phyloP scores from a whole-genome alignment of 1,140 invertebrate species.

The Pachyrhynchus sulphureomaculatus region DNA sequence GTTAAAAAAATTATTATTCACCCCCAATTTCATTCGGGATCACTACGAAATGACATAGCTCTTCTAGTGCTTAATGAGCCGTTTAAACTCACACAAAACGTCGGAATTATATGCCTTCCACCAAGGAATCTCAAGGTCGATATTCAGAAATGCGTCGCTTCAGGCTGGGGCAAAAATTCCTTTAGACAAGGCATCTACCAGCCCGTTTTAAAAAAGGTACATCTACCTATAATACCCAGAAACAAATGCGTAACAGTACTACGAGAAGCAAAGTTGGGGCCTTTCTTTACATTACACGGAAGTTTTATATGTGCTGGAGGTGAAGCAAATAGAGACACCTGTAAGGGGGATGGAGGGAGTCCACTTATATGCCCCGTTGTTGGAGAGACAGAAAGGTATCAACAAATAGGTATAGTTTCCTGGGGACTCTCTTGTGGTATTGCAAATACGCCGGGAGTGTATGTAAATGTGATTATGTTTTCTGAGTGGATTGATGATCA shows the following conservation, averaged over 20 bases:
- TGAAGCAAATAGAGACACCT: constrained; percentile 66
- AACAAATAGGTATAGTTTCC: constrained; percentile 68
- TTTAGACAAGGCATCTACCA: constrained; percentile 46
- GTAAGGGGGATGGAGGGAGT: constrained; percentile 63
- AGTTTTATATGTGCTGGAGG: constrained; percentile 76
- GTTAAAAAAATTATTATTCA: constrained; percentile 40
- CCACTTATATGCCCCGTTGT: constrained; percentile 64
- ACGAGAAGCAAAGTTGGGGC: constrained; percentile 53
- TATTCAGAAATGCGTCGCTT: constrained; percentile 55
- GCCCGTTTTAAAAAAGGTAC: constrained; percentile 63
- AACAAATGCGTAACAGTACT: constrained; percentile 58
- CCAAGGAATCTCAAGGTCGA: constrained; percentile 33
- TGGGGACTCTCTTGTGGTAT: constrained; percentile 70
- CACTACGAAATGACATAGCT: constrained; percentile 70
- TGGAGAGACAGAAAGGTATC: constrained; percentile 45
- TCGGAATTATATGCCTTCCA: constrained; percentile 58
- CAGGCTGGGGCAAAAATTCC: constrained; percentile 70
- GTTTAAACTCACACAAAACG: constrained; percentile 55
- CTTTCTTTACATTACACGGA: constrained; percentile 53
- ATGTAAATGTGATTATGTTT: constrained; percentile 69
- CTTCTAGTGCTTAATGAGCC: constrained; percentile 62
- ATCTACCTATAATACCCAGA: constrained; percentile 61
- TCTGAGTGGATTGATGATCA: constrained; percentile 74
- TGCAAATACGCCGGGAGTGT: constrained; percentile 65
- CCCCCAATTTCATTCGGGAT: constrained; percentile 43